These are phyloP conservation scores for Lithophane ornitopus DNA, from an alignment of 2,888 invertebrate species.

Conservation along the genomic window DNA sequence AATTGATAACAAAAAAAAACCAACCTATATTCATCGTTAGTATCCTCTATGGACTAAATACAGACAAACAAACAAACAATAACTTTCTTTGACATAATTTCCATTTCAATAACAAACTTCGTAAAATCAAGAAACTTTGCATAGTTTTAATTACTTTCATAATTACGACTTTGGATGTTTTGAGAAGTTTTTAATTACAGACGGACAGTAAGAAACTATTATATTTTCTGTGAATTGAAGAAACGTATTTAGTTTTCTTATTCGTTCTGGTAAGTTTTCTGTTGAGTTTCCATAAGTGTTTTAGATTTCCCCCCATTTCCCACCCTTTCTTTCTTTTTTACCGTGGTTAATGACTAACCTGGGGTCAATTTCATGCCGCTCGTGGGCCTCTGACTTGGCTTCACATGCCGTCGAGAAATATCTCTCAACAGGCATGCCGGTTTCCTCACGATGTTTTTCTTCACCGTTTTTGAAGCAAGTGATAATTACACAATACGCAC, in stretches of 20 bases:
- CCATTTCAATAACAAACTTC: conserved; percentile 29
- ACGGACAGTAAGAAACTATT: conserved; percentile 21
- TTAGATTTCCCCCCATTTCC: not conserved
- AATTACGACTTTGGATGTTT: conserved; percentile 56
- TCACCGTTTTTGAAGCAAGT: too few species aligned
- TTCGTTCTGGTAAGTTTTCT: not conserved
- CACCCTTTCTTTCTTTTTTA: not conserved
- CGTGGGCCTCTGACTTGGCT: too few species aligned
- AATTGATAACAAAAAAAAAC: not conserved
- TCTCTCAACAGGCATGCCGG: too few species aligned
- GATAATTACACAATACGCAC: too few species aligned
- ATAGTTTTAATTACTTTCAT: conserved; percentile 62
- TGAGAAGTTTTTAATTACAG: conserved; percentile 61
- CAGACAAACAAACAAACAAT: conserved; percentile 28
- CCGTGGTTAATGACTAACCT: too few species aligned
- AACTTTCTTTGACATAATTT: conserved; percentile 7
- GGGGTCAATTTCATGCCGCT: too few species aligned
- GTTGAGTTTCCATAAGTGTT: not conserved
- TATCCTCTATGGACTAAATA: not conserved
- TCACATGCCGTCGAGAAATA: too few species aligned
- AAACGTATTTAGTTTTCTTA: not conserved
- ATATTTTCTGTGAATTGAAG: conserved; percentile 28
- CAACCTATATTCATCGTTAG: too few species aligned
- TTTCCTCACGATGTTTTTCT: too few species aligned
- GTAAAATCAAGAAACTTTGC: conserved; percentile 32